Base-by-base conservation (phyloP, 2,113 vertebrate genomes). In the Embiotoca jacksoni region DNA sequence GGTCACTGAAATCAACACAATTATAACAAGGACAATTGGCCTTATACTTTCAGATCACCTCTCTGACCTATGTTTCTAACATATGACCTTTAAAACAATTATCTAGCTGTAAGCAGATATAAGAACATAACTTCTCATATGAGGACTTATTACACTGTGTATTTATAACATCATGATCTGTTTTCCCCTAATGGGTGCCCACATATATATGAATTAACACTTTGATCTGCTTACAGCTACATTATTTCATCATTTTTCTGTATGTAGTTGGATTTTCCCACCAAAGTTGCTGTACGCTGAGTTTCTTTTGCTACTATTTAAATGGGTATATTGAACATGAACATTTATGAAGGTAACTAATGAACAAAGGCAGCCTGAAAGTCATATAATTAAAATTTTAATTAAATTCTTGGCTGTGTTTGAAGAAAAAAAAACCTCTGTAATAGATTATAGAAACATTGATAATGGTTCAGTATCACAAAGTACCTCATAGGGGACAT, bases 11-110 rank as follows among this genome's bases (percentile, higher is more conserved):
- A 81, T 75, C 77, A 74, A 70, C 68, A 77, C 49, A 55, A 67
- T 70, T 77, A 83, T 62, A 88, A 81, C 54, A 65, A 72, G 79
- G 79, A 86, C 71, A 86, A 81, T 49, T 65, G 75, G 81, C 68
- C 68, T 50, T 53, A 74, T 67, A 69, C 67, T 70, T 81, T 4
- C 63, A 76, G 60, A 39, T 30, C 60, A 61, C 75, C 49, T 49
- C 14, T 58, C 50, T 66, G 53, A 36, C 30, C 46, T 33, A 16
- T 7, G 2, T 54, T 11, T 59, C 68, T 61, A 65, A 72, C 41
- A 58, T 23, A 23, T 23, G 55, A 30, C 5, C 30, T 8, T n/a
- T 33, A 13, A 3, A 33, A 44, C 13, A 47, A 33, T 7, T 14
- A 50, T 15, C 6, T 1, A 62, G 53, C 9, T 55, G 1, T 32